phyloP scores from a whole-genome alignment of 2,113 vertebrate genomes.

The Hystrix brachyura region DNA sequence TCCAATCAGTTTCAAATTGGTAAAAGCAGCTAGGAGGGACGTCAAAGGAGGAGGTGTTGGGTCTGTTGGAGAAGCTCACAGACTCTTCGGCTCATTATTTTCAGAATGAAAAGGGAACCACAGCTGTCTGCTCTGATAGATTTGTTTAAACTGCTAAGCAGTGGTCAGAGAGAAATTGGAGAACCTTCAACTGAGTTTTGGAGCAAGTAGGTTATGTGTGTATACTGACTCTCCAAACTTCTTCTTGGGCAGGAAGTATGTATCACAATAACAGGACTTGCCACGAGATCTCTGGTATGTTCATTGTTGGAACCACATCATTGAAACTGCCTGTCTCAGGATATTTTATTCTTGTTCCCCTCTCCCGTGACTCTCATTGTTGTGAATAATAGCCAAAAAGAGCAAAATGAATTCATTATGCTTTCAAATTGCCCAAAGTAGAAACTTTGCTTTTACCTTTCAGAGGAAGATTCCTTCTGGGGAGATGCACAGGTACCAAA shows the following conservation, averaged over 20 bases:
- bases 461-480: not conserved
- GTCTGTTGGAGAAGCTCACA: constrained; percentile 27
- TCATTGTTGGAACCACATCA: constrained; percentile 61
- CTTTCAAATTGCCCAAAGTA: not conserved
- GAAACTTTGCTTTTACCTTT: constrained; percentile 21
- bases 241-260: constrained; percentile 23
- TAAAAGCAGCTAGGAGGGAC: constrained; percentile 66
- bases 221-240: constrained; percentile 59
- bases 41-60: constrained; percentile 34
- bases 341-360: constrained; percentile 60
- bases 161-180: constrained; percentile 40
- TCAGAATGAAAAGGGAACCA: constrained; percentile 60
- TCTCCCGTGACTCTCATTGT: not conserved
- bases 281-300: constrained; percentile 51
- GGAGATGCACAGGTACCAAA: not conserved
- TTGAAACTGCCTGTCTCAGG: constrained; percentile 60
- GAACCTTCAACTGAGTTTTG: not conserved
- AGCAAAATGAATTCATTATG: constrained; percentile 66
- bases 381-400: constrained; percentile 50
- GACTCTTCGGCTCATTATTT: constrained; percentile 69
- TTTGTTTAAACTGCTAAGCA: constrained; percentile 73
- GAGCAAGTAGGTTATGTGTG: not conserved
- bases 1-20: constrained; percentile 63
- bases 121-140: constrained; percentile 65
- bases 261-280: constrained; percentile 54